phyloP scores from a whole-genome alignment of 2,888 invertebrate genomes.

The Steinernema hermaphroditum region DNA sequence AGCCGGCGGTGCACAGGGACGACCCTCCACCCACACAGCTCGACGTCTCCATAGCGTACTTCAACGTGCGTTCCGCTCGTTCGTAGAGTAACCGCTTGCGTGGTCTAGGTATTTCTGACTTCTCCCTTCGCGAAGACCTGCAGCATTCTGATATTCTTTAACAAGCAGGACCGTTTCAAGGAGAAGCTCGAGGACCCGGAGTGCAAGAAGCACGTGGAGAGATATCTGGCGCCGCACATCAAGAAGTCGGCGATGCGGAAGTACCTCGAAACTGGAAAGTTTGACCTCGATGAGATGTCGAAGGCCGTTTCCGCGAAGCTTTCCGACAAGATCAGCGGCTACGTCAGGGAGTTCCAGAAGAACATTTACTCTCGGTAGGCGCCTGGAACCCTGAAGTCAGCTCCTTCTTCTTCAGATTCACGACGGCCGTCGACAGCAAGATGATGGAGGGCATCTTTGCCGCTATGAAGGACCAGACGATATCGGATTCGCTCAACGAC shows the following conservation, averaged over 20 bases:
- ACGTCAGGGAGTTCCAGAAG: constrained; percentile 36
- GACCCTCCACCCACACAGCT: constrained; percentile 4
- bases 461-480: constrained; percentile 56
- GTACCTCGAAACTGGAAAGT: constrained; percentile 31
- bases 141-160: constrained; percentile 61
- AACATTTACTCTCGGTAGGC: constrained; percentile 46
- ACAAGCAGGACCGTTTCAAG: constrained; percentile 60
- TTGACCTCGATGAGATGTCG: constrained; percentile 36
- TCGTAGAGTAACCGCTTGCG: not conserved
- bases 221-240: not conserved
- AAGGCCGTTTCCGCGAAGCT: constrained; percentile 46
- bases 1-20: not conserved
- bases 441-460: constrained; percentile 61
- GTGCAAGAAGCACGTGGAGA: constrained; percentile 39
- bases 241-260: constrained; percentile 5
- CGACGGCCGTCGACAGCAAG: constrained; percentile 60
- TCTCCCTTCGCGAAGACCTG: constrained; percentile 44
- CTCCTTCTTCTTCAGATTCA: constrained; percentile 51
- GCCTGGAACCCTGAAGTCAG: no score
- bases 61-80: not conserved
- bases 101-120: constrained; percentile 8
- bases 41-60: constrained; percentile 14
- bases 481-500: constrained; percentile 35
- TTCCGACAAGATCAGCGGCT: constrained; percentile 37
- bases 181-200: constrained; percentile 47